Evolutionary conservation across 2,888 invertebrate genomes (phyloP).

Genomic region (Hypena proboscidalis): DNA sequence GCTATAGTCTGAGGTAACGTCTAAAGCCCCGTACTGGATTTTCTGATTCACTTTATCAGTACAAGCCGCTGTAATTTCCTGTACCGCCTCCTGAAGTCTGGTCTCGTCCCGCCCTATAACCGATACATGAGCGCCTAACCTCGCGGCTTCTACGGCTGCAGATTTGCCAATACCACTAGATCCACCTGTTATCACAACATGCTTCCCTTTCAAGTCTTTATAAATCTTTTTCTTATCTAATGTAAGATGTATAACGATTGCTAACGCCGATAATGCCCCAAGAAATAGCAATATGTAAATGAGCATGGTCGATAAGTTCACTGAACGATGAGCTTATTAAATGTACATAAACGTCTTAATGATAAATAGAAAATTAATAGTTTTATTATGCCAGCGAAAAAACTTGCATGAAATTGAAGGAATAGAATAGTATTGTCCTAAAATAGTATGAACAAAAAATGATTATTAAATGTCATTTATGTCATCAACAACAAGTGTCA

Average conservation of each 20-base stretch:
- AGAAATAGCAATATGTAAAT: conserved; percentile 36
- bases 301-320: conserved; percentile 22
- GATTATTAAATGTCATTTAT: too few relatives aligned
- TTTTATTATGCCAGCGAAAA: too few relatives aligned
- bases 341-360: too few relatives aligned
- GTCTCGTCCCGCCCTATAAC: conserved; percentile 93
- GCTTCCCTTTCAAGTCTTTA: conserved; percentile 76
- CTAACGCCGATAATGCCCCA: conserved; percentile 39
- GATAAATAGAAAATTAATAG: too few relatives aligned
- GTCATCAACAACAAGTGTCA: too few relatives aligned
- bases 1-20: conserved; percentile 88
- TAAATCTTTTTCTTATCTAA: conserved; percentile 61
- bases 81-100: conserved; percentile 87
- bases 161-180: conserved; percentile 98
- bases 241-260: conserved; percentile 46
- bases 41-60: conserved; percentile 58
- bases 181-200: conserved; percentile 94
- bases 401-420: too few relatives aligned
- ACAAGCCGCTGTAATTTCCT: conserved; percentile 77
- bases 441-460: too few relatives aligned
- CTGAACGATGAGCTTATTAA: too few relatives aligned
- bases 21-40: conserved; percentile 87
- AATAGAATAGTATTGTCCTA: too few relatives aligned
- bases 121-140: conserved; percentile 94
- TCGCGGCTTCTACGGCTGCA: conserved; percentile 91